Conservation (phyloP, 2,113 vertebrate genomes). For the Sceloporus tristichus region DNA sequence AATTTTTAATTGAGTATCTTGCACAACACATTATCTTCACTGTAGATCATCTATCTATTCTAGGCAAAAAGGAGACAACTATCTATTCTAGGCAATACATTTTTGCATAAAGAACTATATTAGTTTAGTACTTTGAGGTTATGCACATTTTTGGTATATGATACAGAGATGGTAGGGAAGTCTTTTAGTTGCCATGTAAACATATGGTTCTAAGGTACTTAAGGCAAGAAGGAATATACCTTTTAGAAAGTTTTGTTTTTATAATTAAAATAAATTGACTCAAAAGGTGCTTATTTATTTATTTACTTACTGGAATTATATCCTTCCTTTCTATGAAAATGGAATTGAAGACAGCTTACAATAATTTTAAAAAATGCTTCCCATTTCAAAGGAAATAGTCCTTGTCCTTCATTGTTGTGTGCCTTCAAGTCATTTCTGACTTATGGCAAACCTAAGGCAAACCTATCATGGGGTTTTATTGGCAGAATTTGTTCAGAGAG, state of each 20-base stretch:
- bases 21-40: neutral
- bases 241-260: neutral
- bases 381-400: no score
- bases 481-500: no score
- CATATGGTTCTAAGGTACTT: neutral
- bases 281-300: neutral
- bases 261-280: neutral
- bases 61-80: neutral
- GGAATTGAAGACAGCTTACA: no score
- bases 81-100: neutral
- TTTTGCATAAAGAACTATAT: neutral
- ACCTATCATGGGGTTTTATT: no score
- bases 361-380: no score
- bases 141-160: neutral
- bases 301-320: neutral
- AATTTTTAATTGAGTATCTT: slow-evolving; percentile 14
- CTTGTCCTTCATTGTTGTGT: no score
- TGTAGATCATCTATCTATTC: neutral
- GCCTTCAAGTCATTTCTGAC: no score
- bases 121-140: neutral
- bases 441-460: no score
- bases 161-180: neutral
- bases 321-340: neutral
- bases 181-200: slow-evolving; percentile 2
- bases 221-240: neutral